Conservation (phyloP, 2,888 invertebrate genomes). For the Lathronympha strigana region DNA sequence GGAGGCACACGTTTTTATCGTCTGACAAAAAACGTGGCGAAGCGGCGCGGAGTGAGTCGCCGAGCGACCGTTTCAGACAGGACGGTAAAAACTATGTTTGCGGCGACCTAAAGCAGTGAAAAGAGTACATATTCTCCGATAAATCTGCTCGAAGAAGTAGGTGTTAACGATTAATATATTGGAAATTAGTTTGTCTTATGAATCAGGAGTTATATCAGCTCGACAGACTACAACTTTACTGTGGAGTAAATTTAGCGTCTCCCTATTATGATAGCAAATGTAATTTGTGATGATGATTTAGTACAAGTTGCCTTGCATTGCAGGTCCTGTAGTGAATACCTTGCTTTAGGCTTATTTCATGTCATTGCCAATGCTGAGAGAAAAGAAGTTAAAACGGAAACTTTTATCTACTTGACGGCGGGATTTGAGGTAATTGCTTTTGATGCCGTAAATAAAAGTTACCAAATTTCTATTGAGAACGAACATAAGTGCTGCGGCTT, state of each 20-base stretch:
- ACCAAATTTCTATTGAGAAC: slow-evolving; percentile 25
- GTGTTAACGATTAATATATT: too few species aligned
- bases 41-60: neutral
- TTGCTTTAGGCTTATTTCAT: slow-evolving; percentile 45
- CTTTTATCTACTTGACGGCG: slow-evolving; percentile 42
- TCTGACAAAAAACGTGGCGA: neutral
- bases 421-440: slow-evolving; percentile 39
- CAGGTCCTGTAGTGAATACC: neutral
- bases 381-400: slow-evolving; percentile 45
- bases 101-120: slow-evolving; percentile 1
- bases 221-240: too few species aligned
- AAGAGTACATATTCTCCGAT: neutral
- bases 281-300: too few species aligned
- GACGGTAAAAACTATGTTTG: neutral
- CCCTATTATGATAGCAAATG: too few species aligned
- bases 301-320: neutral
- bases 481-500: slow-evolving; percentile 20
- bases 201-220: too few species aligned
- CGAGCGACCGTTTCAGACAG: neutral
- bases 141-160: too few species aligned
- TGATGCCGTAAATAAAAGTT: slow-evolving; percentile 39
- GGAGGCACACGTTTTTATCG: neutral
- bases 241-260: too few species aligned
- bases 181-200: too few species aligned
- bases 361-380: slow-evolving; percentile 44